These are phyloP conservation scores for Bos taurus DNA, from an alignment of 2,113 vertebrate genomes.

Conservation along the genomic window ARS-UCD2.0 NC_037354.1:15894501-15895000, in stretches of 20 bases:
- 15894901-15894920: background rate
- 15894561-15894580: conserved; percentile 66
- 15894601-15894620: background rate
- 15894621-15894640: conserved; percentile 31
- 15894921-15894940: background rate
- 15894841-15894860: background rate
- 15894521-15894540: conserved; percentile 66
- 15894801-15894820: background rate
- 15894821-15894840: background rate
- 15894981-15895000: background rate
- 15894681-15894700: conserved; percentile 4
- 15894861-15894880: background rate
- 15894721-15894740: conserved; percentile 57
- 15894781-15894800: background rate
- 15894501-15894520: conserved; percentile 69
- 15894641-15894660: conserved; percentile 45
- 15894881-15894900: background rate
- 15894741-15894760: conserved; percentile 39
- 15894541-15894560: conserved; percentile 61
- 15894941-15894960: background rate
- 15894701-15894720: conserved; percentile 41
- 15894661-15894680: conserved; percentile 44
- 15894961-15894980: background rate
- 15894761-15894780: background rate
- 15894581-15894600: conserved; percentile 54